Percentiles rank a stretch among this genome's conserved stretches.
Evolutionary conservation across 2,888 invertebrate genomes (phyloP).

Genomic region (Entomobrya multifasciata): DNA sequence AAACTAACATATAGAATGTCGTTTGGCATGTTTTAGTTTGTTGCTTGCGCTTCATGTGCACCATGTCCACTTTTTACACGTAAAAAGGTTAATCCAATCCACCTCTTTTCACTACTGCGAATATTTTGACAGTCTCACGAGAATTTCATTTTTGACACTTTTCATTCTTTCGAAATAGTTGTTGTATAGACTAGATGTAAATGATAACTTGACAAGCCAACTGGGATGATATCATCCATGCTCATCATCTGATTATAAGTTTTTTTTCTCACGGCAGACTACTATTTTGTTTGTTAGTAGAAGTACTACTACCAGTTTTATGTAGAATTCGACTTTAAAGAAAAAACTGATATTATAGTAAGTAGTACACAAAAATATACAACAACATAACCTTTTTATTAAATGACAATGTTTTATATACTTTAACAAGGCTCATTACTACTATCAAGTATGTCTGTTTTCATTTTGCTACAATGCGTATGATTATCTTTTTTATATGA

Average conservation of each 20-base stretch:
- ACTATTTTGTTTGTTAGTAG: not conserved
- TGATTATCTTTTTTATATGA: no score
- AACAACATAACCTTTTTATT: not conserved
- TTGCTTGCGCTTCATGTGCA: constrained; percentile 37
- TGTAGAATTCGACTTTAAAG: not conserved
- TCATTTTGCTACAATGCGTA: not conserved
- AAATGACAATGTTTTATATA: constrained; percentile 20
- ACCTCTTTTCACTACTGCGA: constrained; percentile 6
- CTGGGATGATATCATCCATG: not conserved
- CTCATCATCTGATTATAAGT: constrained; percentile 21
- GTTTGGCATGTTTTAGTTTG: constrained; percentile 8
- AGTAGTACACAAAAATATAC: not conserved
- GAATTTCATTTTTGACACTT: constrained; percentile 9
- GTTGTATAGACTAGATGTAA: constrained; percentile 26
- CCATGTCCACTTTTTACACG: constrained; percentile 21
- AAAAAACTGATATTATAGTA: not conserved
- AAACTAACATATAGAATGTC: not conserved
- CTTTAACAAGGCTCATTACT: constrained; percentile 38
- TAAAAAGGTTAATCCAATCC: constrained; percentile 5
- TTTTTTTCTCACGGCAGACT: constrained; percentile 42
- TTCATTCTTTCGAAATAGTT: not conserved
- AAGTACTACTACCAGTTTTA: constrained; percentile 6
- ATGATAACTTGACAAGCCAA: constrained; percentile 29
- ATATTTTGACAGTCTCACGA: not conserved
- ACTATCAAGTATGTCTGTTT: constrained; percentile 6